Evolutionary conservation across 2,888 invertebrate species (phyloP).

Genomic region (Athalia cordata): DNA sequence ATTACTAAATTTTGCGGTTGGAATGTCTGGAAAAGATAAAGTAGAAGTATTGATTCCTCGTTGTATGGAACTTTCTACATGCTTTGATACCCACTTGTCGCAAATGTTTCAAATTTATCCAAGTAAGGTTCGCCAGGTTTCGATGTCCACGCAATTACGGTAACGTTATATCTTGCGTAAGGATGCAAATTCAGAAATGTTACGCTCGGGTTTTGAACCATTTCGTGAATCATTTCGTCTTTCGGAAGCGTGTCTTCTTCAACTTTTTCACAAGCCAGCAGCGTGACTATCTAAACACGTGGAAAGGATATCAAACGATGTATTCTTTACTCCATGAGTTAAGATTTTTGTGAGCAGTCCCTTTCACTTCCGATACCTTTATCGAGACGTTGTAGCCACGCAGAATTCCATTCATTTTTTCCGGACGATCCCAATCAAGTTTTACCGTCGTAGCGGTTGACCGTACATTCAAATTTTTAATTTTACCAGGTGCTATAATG

Average conservation of each 20-base stretch:
- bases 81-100: conserved; percentile 46
- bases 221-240: background rate
- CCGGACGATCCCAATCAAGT: conserved; percentile 56
- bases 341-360: background rate
- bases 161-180: conserved; percentile 52
- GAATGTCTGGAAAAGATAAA: conserved; percentile 51
- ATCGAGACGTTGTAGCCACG: conserved; percentile 51
- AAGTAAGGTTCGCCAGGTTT: conserved; percentile 43
- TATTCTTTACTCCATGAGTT: conserved; percentile 29
- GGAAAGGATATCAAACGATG: conserved; percentile 25
- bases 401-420: conserved; percentile 51
- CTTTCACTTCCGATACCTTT: conserved; percentile 49
- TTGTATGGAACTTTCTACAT: conserved; percentile 3
- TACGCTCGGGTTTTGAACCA: background rate
- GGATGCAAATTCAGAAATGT: conserved; percentile 49
- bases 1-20: conserved; percentile 51
- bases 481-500: no score
- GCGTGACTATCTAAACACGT: background rate
- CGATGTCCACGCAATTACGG: conserved; percentile 52
- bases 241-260: background rate
- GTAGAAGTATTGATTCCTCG: conserved; percentile 6
- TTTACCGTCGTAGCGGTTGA: background rate
- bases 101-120: conserved; percentile 36
- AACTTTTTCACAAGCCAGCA: background rate
- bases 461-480: no score